Conservation (phyloP, 2,888 invertebrate genomes). For the Luperina testacea region DNA sequence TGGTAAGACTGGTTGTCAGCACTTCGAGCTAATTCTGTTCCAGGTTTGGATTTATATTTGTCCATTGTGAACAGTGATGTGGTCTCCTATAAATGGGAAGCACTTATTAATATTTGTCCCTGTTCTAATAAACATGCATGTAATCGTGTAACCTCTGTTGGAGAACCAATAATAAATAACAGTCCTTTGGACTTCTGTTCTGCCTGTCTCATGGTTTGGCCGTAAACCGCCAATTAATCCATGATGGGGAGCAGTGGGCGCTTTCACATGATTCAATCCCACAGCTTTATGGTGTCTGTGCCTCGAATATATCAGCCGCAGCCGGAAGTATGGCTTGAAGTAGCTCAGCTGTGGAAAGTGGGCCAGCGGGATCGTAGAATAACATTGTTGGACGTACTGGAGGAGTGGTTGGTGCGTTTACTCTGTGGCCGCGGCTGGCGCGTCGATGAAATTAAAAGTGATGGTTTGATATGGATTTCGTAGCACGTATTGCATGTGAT, state of each 20-base stretch:
- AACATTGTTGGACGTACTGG: constrained; percentile 40
- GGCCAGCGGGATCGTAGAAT: constrained; percentile 58
- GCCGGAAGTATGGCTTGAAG: constrained; percentile 60
- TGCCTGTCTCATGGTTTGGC: constrained; percentile 39
- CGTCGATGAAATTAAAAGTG: background rate
- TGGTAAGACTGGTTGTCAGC: background rate
- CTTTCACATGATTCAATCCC: constrained; percentile 69
- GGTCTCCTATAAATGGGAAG: background rate
- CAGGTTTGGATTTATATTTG: background rate
- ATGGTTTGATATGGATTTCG: background rate
- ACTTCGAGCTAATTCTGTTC: background rate
- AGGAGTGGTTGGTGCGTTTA: constrained; percentile 25
- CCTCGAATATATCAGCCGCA: constrained; percentile 63
- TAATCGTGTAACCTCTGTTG: background rate
- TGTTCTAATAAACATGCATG: background rate
- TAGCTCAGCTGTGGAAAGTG: constrained; percentile 72
- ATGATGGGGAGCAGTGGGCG: constrained; percentile 71
- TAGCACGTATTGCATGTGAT: background rate
- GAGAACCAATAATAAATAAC: background rate
- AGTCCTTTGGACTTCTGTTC: constrained; percentile 21
- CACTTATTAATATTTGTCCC: background rate
- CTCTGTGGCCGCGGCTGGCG: constrained; percentile 11
- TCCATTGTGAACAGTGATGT: background rate
- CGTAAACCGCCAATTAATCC: constrained; percentile 76
- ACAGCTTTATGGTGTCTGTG: constrained; percentile 51